Evolutionary conservation across 2,797 vertebrate genomes (phyloP).

Genomic region (Halcyon leucocephala): DNA sequence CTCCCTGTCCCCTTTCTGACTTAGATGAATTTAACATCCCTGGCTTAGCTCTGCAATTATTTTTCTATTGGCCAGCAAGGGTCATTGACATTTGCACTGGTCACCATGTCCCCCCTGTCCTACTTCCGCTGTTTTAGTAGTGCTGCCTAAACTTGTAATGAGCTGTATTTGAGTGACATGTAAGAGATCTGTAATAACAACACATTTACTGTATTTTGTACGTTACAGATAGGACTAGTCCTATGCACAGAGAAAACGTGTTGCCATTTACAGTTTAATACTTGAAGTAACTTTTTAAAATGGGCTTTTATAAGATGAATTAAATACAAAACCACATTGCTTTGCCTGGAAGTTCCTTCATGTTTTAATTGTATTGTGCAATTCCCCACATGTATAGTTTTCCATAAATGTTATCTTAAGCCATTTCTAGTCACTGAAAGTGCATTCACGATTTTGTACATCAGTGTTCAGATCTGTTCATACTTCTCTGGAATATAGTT

Average conservation of each 20-base stretch:
- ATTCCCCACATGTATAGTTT: slow-evolving; percentile 29
- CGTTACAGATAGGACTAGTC: slow-evolving; percentile 58
- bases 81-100: slow-evolving; percentile 57
- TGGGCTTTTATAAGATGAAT: slow-evolving; percentile 76
- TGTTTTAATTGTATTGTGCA: slow-evolving; percentile 54
- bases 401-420: slow-evolving; percentile 47
- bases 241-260: slow-evolving; percentile 68
- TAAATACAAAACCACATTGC: slow-evolving; percentile 49
- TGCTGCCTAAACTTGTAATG: slow-evolving; percentile 59
- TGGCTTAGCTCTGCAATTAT: neutral
- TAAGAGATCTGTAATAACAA: slow-evolving; percentile 41
- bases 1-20: neutral
- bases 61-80: slow-evolving; percentile 17
- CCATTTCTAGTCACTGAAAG: slow-evolving; percentile 53
- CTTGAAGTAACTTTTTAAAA: slow-evolving; percentile 77
- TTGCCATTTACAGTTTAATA: slow-evolving; percentile 74
- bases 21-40: neutral
- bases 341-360: slow-evolving; percentile 60
- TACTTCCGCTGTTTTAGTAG: slow-evolving; percentile 53
- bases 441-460: slow-evolving; percentile 68
- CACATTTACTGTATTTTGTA: slow-evolving; percentile 58
- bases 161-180: slow-evolving; percentile 48
- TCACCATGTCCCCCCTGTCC: slow-evolving; percentile 47
- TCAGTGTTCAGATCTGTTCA: slow-evolving; percentile 24
- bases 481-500: slow-evolving; percentile 29